phyloP scores from a whole-genome alignment of 2,888 invertebrate species.

The Chymomyza amoena region DNA sequence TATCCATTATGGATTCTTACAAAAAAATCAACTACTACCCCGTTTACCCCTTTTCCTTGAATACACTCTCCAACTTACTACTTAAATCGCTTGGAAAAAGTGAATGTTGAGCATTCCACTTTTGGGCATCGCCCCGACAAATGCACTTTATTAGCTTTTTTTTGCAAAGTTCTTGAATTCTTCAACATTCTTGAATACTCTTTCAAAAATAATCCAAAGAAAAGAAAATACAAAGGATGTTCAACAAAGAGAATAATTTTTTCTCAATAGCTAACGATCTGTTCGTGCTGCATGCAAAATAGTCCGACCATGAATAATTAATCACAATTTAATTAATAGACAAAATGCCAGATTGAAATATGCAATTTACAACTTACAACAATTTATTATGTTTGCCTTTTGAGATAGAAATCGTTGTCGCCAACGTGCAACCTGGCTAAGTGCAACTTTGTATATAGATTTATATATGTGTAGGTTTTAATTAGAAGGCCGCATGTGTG shows the following conservation, averaged over 20 bases:
- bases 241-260: slow-evolving; percentile 7
- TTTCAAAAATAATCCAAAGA: neutral
- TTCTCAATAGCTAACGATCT: slow-evolving; percentile 50
- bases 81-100: too few relatives aligned
- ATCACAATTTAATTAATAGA: slow-evolving; percentile 67
- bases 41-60: too few relatives aligned
- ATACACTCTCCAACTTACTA: too few relatives aligned
- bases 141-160: too few relatives aligned
- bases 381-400: slow-evolving; percentile 56
- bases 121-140: too few relatives aligned
- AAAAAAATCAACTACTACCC: too few relatives aligned
- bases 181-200: too few relatives aligned
- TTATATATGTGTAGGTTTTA: slow-evolving; percentile 27
- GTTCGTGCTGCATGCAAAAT: slow-evolving; percentile 38
- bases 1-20: too few relatives aligned
- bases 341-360: slow-evolving; percentile 59
- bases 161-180: too few relatives aligned
- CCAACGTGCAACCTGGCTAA: slow-evolving; percentile 63
- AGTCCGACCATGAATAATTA: slow-evolving; percentile 44
- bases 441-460: slow-evolving; percentile 22
- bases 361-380: slow-evolving; percentile 56
- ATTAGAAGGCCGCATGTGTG: slow-evolving; percentile 32
- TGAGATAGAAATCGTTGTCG: slow-evolving; percentile 63
- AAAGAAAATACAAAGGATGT: neutral
- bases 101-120: too few relatives aligned